Evolutionary conservation across 1,140 invertebrate species (phyloP).

Genomic region (Hestina assimilis): DNA sequence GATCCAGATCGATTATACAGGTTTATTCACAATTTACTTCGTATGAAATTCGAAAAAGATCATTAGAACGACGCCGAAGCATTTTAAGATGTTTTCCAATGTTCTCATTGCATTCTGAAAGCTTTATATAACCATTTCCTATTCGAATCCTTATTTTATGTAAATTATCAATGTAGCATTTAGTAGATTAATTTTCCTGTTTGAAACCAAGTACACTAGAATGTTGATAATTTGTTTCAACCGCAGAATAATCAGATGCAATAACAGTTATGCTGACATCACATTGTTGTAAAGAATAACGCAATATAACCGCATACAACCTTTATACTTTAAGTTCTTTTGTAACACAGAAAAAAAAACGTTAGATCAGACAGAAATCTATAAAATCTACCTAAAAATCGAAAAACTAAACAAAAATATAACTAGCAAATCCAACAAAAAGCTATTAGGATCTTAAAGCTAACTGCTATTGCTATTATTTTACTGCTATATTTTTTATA

Average conservation of each 20-base stretch:
- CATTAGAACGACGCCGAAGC: constrained; percentile 46
- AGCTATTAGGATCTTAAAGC: too few relatives aligned
- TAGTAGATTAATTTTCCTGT: neutral
- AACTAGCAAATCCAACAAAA: too few relatives aligned
- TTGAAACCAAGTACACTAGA: neutral
- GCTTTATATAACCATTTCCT: constrained; percentile 43
- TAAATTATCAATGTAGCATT: constrained; percentile 5
- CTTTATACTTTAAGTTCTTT: neutral
- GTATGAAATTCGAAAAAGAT: constrained; percentile 60
- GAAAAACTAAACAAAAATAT: too few relatives aligned
- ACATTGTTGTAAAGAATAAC: constrained; percentile 13
- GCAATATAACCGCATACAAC: constrained; percentile 1
- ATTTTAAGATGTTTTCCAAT: constrained; percentile 50
- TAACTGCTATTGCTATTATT: too few relatives aligned
- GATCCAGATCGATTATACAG: constrained; percentile 45
- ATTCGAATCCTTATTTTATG: constrained; percentile 28
- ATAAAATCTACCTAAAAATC: too few relatives aligned
- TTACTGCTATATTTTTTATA: too few relatives aligned
- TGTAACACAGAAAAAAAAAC: neutral
- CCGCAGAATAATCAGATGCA: constrained; percentile 16
- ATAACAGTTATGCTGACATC: constrained; percentile 14
- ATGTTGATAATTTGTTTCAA: constrained; percentile 4
- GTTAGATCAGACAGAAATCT: neutral
- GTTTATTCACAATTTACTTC: constrained; percentile 50
- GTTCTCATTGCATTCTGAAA: constrained; percentile 37